phyloP scores from a whole-genome alignment of 2,797 vertebrate species.

The Tachyglossus aculeatus region DNA sequence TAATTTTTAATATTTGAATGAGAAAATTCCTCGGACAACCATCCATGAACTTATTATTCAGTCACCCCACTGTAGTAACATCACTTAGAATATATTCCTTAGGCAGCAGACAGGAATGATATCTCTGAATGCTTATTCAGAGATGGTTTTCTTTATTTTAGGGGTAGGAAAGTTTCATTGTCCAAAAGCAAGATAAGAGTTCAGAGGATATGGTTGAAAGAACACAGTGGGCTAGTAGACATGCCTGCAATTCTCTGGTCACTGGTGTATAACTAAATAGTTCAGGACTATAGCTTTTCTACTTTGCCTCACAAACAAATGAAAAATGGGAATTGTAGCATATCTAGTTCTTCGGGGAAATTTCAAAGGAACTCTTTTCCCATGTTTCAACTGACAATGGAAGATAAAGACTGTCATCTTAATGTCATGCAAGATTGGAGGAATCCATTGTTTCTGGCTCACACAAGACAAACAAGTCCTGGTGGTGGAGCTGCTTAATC shows the following conservation, averaged over 20 bases:
- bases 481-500: constrained; percentile 67
- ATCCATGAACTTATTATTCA: constrained; percentile 39
- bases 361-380: constrained; percentile 69
- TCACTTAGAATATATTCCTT: constrained; percentile 47
- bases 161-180: constrained; percentile 64
- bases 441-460: constrained; percentile 71
- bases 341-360: constrained; percentile 75
- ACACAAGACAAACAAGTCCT: constrained; percentile 59
- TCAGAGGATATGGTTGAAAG: constrained; percentile 74
- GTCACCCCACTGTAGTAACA: constrained; percentile 27
- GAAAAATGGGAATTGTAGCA: constrained; percentile 72
- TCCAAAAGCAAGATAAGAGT: constrained; percentile 71
- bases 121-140: constrained; percentile 76
- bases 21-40: constrained; percentile 42
- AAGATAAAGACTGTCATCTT: constrained; percentile 77
- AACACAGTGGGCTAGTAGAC: constrained; percentile 67
- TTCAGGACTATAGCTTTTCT: constrained; percentile 71
- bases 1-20: constrained; percentile 19
- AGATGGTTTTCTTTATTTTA: constrained; percentile 70
- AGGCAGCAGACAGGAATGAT: constrained; percentile 52
- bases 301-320: constrained; percentile 57
- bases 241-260: constrained; percentile 67
- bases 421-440: constrained; percentile 71
- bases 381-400: constrained; percentile 79
- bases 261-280: constrained; percentile 77